These are phyloP conservation scores for Spea hammondii DNA, from an alignment of 2,797 vertebrate species.

Conservation along the genomic window DNA sequence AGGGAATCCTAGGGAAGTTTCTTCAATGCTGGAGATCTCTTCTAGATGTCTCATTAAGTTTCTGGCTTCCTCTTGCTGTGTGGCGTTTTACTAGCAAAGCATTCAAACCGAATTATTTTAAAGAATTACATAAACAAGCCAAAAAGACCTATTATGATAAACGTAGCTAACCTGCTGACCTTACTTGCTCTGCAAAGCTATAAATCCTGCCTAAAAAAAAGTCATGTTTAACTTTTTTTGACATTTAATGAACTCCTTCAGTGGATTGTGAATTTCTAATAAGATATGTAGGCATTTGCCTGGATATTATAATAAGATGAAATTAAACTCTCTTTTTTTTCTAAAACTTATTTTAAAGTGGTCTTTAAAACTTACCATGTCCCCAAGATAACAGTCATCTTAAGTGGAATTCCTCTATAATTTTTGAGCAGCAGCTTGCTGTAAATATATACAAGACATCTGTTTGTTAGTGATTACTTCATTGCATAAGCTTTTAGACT, in stretches of 20 bases:
- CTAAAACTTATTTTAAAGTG: not conserved
- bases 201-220: conserved; percentile 10
- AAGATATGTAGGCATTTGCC: not conserved
- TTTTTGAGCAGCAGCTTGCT: not conserved
- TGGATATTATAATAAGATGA: not conserved
- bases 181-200: conserved; percentile 13
- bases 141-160: conserved; percentile 26
- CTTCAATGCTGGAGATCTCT: conserved; percentile 11
- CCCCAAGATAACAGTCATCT: not conserved
- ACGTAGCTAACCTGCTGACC: conserved; percentile 34
- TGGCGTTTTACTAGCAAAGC: conserved; percentile 35
- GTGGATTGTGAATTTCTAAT: not conserved
- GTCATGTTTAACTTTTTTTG: conserved; percentile 1
- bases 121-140: conserved; percentile 35
- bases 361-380: not conserved
- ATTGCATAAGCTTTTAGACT: not conserved
- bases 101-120: conserved; percentile 48
- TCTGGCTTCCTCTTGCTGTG: conserved; percentile 46
- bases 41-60: conserved; percentile 49
- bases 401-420: not conserved
- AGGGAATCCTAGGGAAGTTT: not conserved
- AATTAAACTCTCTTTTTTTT: not conserved
- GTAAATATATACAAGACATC: conserved; percentile 14
- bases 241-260: conserved; percentile 12
- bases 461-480: not conserved